Percentiles rank a stretch among this genome's conserved stretches.
These are phyloP conservation scores for Isurus oxyrinchus DNA, from an alignment of 2,113 vertebrate genomes.

Conservation along the genomic window DNA sequence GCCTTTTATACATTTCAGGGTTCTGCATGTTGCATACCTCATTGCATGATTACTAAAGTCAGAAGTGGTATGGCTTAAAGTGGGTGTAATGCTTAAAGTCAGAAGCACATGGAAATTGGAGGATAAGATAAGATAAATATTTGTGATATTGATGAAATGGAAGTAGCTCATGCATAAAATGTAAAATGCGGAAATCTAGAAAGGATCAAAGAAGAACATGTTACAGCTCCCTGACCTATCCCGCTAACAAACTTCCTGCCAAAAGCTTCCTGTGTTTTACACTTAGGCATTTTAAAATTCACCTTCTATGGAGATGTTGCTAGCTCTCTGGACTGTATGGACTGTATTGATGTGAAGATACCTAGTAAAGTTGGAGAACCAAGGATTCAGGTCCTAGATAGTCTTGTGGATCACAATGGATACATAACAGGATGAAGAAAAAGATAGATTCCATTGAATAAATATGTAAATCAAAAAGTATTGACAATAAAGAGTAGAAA, in stretches of 20 bases:
- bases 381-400: not conserved
- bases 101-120: not conserved
- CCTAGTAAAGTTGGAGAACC: not conserved
- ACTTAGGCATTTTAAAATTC: not conserved
- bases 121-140: constrained; percentile 20
- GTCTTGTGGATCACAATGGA: not conserved
- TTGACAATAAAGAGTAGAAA: not conserved
- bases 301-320: not conserved
- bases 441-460: not conserved
- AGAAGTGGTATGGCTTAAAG: not conserved
- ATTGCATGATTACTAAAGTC: not conserved
- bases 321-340: not conserved
- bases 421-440: not conserved
- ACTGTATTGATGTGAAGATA: not conserved
- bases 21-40: not conserved
- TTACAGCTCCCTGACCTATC: not conserved
- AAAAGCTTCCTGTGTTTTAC: not conserved
- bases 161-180: not conserved
- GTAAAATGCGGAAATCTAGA: not conserved
- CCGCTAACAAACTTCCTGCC: not conserved
- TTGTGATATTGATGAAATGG: constrained; percentile 3
- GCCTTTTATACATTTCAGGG: too few species aligned
- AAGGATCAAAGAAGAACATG: not conserved
- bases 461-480: not conserved
- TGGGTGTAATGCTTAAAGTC: not conserved